A percentile compares a stretch with the other conserved stretches of the same genome.
These are phyloP conservation scores for Characodon lateralis DNA, from an alignment of 2,797 vertebrate species.

Conservation along the genomic window DNA sequence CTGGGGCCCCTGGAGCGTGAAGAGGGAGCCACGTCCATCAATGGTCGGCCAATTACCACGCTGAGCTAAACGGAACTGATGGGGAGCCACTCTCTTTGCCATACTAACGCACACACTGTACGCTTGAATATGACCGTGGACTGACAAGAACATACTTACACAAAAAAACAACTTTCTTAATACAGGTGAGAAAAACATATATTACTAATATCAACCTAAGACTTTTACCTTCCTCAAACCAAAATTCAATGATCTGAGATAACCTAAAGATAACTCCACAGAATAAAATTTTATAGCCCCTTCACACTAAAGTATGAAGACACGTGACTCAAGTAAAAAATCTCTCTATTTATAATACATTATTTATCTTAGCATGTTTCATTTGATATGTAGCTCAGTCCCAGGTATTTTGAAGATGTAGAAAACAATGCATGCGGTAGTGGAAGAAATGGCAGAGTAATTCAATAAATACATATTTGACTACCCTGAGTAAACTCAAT, in stretches of 20 bases:
- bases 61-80: constrained; percentile 76
- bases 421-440: background rate
- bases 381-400: background rate
- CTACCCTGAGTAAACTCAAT: too few relatives aligned
- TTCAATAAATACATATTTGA: too few relatives aligned
- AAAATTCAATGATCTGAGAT: background rate
- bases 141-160: constrained; percentile 17
- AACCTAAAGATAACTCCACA: background rate
- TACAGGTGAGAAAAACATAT: background rate
- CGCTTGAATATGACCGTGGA: constrained; percentile 6
- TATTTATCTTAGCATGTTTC: background rate
- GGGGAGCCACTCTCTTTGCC: constrained; percentile 59
- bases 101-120: constrained; percentile 41
- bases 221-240: background rate
- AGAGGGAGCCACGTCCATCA: constrained; percentile 76
- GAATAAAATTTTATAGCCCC: background rate
- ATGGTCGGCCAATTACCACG: constrained; percentile 77
- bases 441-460: too few relatives aligned
- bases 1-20: constrained; percentile 73
- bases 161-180: constrained; percentile 30
- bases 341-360: background rate
- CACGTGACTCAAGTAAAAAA: background rate
- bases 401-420: background rate
- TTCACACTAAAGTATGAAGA: background rate
- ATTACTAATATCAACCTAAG: background rate